A percentile compares a stretch with the other conserved stretches of the same genome.
Evolutionary conservation across 30 jellyfish, hydroid and myxozoan species (phyloP).

Genomic region (Hydractinia echinata): DNA sequence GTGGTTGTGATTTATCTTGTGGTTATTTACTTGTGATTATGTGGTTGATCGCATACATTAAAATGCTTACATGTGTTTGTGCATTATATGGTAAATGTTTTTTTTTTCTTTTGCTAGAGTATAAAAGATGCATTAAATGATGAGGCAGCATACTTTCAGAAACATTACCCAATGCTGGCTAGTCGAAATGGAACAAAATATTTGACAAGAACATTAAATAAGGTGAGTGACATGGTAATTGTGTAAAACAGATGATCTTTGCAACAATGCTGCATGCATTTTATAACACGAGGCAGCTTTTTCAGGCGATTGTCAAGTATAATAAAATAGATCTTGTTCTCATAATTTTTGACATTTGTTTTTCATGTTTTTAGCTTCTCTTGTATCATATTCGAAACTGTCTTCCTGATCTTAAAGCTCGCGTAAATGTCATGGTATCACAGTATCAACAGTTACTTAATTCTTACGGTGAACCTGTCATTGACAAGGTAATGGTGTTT

Average conservation of each 20-base stretch:
- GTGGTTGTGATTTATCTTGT: no score
- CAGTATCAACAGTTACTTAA: slow-evolving; percentile 73
- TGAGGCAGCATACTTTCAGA: slow-evolving; percentile 76
- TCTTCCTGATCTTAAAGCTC: slow-evolving; percentile 68
- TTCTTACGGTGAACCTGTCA: slow-evolving; percentile 80
- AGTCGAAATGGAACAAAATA: slow-evolving; percentile 78
- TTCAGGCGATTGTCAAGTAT: no score
- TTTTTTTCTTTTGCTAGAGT: slow-evolving; percentile 41
- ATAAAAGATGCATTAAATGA: slow-evolving; percentile 56
- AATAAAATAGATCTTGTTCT: no score
- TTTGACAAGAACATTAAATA: slow-evolving; percentile 64
- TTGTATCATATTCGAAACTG: slow-evolving; percentile 79
- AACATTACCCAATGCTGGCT: slow-evolving; percentile 86
- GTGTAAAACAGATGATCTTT: no score
- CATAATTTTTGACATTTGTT: neutral
- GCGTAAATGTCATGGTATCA: slow-evolving; percentile 77
- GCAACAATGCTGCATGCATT: no score
- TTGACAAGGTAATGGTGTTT: slow-evolving; percentile 52
- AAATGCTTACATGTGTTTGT: no score
- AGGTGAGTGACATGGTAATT: slow-evolving; percentile 36
- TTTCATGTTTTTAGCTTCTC: slow-evolving; percentile 45
- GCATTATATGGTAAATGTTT: neutral
- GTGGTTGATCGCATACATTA: no score
- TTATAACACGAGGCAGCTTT: no score
- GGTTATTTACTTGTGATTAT: no score